Evolutionary conservation across 2,888 invertebrate genomes (phyloP).

Genomic region (Meteorus colon): DNA sequence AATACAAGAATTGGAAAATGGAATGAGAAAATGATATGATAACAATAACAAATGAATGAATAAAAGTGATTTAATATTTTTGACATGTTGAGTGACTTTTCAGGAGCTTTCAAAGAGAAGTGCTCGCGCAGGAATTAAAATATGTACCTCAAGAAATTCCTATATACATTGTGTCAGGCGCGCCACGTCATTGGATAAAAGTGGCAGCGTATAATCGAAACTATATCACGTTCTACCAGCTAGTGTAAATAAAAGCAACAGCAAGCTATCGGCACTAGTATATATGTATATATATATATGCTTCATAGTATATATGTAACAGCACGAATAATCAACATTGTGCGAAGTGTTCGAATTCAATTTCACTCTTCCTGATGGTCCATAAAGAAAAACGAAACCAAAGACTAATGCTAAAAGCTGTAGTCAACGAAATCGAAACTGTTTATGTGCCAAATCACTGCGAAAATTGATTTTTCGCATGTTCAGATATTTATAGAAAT

Average conservation of each 20-base stretch:
- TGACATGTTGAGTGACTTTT: not conserved
- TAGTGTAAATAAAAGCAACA: not conserved
- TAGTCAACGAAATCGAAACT: slow-evolving; percentile 39
- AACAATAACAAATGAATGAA: not conserved
- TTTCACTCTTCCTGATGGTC: slow-evolving; percentile 20
- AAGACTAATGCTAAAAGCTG: slow-evolving; percentile 43
- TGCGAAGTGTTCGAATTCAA: slow-evolving; percentile 36
- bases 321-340: slow-evolving; percentile 11
- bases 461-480: slow-evolving; percentile 1
- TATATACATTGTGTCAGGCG: not conserved
- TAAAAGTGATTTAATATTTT: not conserved
- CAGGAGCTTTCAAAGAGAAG: not conserved
- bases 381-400: slow-evolving; percentile 8
- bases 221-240: slow-evolving; percentile 4
- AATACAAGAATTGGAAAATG: not conserved
- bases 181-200: not conserved
- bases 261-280: not conserved
- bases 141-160: not conserved
- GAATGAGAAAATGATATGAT: not conserved
- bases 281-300: not conserved
- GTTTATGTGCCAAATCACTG: slow-evolving; percentile 33
- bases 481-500: too few relatives aligned
- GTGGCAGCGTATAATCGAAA: slow-evolving; percentile 22
- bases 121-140: not conserved
- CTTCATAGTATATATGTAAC: not conserved